Conservation (phyloP, 1,140 invertebrate genomes). For the Aethina tumida region DNA sequence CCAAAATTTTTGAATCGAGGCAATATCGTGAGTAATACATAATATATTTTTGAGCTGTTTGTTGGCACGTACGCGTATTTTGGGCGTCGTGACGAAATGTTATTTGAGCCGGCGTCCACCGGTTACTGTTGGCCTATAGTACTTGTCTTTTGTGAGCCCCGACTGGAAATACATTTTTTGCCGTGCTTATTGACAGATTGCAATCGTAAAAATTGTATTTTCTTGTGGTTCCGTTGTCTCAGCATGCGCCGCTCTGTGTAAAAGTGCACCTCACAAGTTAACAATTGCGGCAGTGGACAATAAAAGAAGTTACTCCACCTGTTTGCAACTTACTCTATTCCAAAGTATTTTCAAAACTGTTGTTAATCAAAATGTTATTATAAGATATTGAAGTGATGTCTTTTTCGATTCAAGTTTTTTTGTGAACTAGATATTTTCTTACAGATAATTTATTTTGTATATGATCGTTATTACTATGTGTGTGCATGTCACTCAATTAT, state of each 20-base stretch:
- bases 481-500: conserved; percentile 32
- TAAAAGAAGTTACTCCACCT: conserved; percentile 29
- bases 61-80: background rate
- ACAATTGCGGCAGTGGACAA: conserved; percentile 30
- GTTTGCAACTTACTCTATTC: conserved; percentile 29
- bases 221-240: too few relatives aligned
- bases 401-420: conserved; percentile 22
- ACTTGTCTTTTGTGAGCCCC: background rate
- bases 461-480: conserved; percentile 30
- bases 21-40: conserved; percentile 30
- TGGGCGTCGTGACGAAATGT: background rate
- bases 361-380: conserved; percentile 35
- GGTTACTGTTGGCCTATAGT: background rate
- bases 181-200: too few relatives aligned
- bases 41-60: conserved; percentile 33
- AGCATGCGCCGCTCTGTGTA: conserved; percentile 23
- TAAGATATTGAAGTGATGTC: too few relatives aligned
- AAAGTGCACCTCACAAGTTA: conserved; percentile 25
- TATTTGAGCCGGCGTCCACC: conserved; percentile 1
- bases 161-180: background rate
- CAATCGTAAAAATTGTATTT: too few relatives aligned
- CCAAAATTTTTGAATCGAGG: conserved; percentile 32
- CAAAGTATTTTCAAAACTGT: conserved; percentile 34
- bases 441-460: conserved; percentile 35
- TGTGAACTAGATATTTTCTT: conserved; percentile 19